phyloP scores from a whole-genome alignment of 2,888 invertebrate species.

The Fragum whitleyi region DNA sequence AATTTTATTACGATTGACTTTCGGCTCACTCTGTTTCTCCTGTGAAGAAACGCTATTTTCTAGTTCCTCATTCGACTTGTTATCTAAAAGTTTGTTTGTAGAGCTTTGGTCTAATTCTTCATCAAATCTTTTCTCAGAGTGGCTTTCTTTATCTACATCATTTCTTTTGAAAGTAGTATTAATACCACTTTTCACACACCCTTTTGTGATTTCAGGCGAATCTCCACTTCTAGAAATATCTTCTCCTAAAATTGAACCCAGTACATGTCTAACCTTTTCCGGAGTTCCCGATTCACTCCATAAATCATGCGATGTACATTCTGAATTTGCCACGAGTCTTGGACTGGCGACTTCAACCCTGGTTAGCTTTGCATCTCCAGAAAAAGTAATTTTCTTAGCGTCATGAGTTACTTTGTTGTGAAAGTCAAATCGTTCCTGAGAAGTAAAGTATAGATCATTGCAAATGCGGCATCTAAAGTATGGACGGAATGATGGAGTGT shows the following conservation, averaged over 20 bases:
- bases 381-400: neutral
- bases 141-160: too few relatives aligned
- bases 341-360: neutral
- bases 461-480: slow-evolving; percentile 1
- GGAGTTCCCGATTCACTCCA: slow-evolving; percentile 12
- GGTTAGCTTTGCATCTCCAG: too few relatives aligned
- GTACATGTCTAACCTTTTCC: neutral
- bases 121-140: too few relatives aligned
- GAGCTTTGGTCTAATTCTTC: too few relatives aligned
- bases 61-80: too few relatives aligned
- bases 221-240: neutral
- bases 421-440: slow-evolving; percentile 6
- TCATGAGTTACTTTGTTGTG: slow-evolving; percentile 10
- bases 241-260: neutral
- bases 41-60: too few relatives aligned
- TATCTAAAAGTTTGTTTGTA: too few relatives aligned
- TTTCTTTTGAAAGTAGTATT: too few relatives aligned
- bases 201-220: too few relatives aligned
- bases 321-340: neutral
- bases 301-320: neutral
- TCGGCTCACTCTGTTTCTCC: too few relatives aligned
- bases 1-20: too few relatives aligned
- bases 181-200: too few relatives aligned
- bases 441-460: slow-evolving; percentile 9
- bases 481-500: neutral